These are phyloP conservation scores for Lepidocyrtoides sp. DNA, from an alignment of 2,888 invertebrate species.

Conservation along the genomic window DNA sequence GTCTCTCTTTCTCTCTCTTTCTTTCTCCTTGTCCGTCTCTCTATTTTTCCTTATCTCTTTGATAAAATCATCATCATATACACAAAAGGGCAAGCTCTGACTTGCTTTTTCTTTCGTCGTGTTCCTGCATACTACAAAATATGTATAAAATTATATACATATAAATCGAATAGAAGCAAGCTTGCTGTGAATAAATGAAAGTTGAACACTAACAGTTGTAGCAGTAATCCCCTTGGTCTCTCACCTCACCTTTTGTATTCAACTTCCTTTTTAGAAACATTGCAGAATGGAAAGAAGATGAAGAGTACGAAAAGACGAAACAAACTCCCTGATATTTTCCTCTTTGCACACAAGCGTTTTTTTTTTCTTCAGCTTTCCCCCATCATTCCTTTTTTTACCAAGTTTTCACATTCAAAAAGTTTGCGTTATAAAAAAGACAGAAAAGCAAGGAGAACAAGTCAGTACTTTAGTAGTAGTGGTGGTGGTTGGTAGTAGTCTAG, in stretches of 20 bases:
- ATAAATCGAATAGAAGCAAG: background rate
- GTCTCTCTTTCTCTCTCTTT: background rate
- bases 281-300: background rate
- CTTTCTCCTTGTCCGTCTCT: slow-evolving; percentile 19
- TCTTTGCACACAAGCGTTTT: slow-evolving; percentile 9
- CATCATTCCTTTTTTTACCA: slow-evolving; percentile 17
- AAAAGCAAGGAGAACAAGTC: slow-evolving; percentile 1
- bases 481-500: background rate
- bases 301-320: slow-evolving; percentile 6
- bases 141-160: background rate
- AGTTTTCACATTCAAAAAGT: slow-evolving; percentile 76
- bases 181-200: slow-evolving; percentile 79
- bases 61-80: slow-evolving; percentile 75
- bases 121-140: background rate
- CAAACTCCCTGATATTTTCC: slow-evolving; percentile 1
- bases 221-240: slow-evolving; percentile 70
- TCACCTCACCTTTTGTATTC: slow-evolving; percentile 78
- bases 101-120: background rate
- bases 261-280: slow-evolving; percentile 50
- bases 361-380: background rate
- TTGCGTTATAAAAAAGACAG: slow-evolving; percentile 30
- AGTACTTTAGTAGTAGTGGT: background rate
- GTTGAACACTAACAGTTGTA: slow-evolving; percentile 48
- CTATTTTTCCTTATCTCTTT: slow-evolving; percentile 66
- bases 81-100: slow-evolving; percentile 15